These are phyloP conservation scores for Drosophila erecta DNA, from an alignment of 1,140 invertebrate genomes.

Conservation along the genomic window DNA sequence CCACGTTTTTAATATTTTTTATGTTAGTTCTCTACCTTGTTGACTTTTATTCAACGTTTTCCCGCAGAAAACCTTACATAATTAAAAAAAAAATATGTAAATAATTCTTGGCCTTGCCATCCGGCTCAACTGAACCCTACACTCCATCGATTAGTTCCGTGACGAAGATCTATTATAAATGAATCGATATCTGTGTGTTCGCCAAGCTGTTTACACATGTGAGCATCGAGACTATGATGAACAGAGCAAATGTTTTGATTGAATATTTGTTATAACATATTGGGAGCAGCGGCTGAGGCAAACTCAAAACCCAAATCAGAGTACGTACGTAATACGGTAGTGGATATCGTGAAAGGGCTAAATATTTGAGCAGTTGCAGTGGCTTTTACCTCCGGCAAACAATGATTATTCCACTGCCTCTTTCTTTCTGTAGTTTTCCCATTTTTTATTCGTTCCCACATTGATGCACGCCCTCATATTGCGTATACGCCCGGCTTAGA, in stretches of 20 bases:
- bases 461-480: conserved; percentile 52
- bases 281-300: neutral
- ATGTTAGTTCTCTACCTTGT: conserved; percentile 1
- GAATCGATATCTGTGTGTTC: conserved; percentile 26
- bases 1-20: conserved; percentile 17
- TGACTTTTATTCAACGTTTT: conserved; percentile 18
- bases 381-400: conserved; percentile 22
- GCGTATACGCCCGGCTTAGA: conserved; percentile 33
- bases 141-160: conserved; percentile 53
- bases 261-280: conserved; percentile 48
- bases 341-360: conserved; percentile 30
- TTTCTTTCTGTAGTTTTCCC: conserved; percentile 21
- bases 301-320: conserved; percentile 34
- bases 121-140: conserved; percentile 16
- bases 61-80: conserved; percentile 40
- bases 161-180: conserved; percentile 49
- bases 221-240: conserved; percentile 22
- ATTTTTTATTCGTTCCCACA: conserved; percentile 24
- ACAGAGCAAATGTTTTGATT: conserved; percentile 43
- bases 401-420: conserved; percentile 23
- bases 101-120: conserved; percentile 58
- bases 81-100: conserved; percentile 39
- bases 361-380: conserved; percentile 30
- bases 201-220: conserved; percentile 39
- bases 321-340: conserved; percentile 41